Evolutionary conservation across 2,888 invertebrate species (phyloP), one percentile per base, ranked within the genome.

Genomic region (Aphelenchoides bicaudatus): DNA sequence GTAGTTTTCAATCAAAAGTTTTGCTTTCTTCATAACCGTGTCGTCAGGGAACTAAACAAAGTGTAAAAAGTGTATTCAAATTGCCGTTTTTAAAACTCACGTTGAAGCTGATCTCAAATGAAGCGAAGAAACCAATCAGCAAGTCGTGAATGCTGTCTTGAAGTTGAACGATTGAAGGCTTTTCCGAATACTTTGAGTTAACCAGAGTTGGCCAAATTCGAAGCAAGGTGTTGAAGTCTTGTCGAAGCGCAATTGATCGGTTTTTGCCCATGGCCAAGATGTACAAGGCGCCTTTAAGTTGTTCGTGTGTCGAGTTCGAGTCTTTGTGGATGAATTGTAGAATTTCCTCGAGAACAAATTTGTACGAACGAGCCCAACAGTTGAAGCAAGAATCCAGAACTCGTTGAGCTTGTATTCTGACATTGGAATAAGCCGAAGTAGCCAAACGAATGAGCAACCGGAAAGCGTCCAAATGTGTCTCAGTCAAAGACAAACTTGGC

Each of bases 151-250:
- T 80, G 19, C 73, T 72, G 48, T 83, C 82, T 16, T 82, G 69
- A 38, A 82, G 72, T 13, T 71, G 71, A 43, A 82, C 78, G 62
- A 82, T 80, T 34, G 81, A 80, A 0, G 87, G 87, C 78, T 91
- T 91, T 77, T 92, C 91, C 2, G 89, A 89, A 48, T 89, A 86
- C 63, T 87, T 86, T 0, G 89, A 87, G n/a, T 59, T 52, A 10
- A 74, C 82, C 21, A 92, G 78, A 1, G 87, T 86, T 0, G 89
- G 88, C 90, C 91, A 91, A 0, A 91, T 79, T 27, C 84, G 81
- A 37, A 83, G 80, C 19, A 88, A 82, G 2, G 86, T 84, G 5
- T 85, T 82, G 90, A 90, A 92, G 78, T 89, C 87, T 64, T 87
- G 86, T 71, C 87, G 85, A 8, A 86, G 84, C 1, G 87, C 80